A percentile compares a stretch with the other conserved stretches of the same genome.
These are phyloP conservation scores for Baccha elongata DNA, from an alignment of 2,888 invertebrate genomes.

Conservation along the genomic window DNA sequence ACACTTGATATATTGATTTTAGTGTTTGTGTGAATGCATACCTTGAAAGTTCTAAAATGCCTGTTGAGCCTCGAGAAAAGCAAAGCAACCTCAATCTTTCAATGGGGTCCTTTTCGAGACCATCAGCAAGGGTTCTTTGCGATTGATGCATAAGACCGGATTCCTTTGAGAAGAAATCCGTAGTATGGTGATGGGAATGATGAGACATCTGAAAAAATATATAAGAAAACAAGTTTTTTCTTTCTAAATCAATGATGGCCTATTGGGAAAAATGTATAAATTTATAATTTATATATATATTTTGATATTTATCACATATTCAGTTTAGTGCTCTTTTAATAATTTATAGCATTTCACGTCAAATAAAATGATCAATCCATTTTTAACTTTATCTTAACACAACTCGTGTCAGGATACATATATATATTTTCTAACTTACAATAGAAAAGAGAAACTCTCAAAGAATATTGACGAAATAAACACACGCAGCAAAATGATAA, in stretches of 20 bases:
- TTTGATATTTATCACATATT: no score
- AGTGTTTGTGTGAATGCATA: no score
- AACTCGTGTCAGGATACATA: not conserved
- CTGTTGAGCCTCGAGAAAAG: constrained; percentile 91
- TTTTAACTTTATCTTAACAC: not conserved
- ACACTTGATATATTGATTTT: no score
- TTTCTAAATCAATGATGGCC: no score
- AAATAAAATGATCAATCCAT: not conserved
- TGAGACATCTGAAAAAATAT: constrained; percentile 37
- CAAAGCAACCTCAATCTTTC: constrained; percentile 93
- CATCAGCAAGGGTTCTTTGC: constrained; percentile 85
- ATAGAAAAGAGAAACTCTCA: not conserved
- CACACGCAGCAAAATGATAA: constrained; percentile 29
- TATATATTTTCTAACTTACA: not conserved
- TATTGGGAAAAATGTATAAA: no score
- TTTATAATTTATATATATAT: no score
- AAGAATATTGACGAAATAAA: constrained; percentile 6
- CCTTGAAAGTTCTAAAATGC: constrained; percentile 94
- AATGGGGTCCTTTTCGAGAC: constrained; percentile 88
- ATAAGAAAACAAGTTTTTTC: not conserved
- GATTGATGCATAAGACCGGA: constrained; percentile 90
- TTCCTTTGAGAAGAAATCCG: constrained; percentile 84
- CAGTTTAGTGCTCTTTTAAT: not conserved
- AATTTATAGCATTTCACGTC: not conserved
- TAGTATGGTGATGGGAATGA: not conserved